phyloP scores from a whole-genome alignment of 2,888 invertebrate species.

The Pyrochroa serraticornis region DNA sequence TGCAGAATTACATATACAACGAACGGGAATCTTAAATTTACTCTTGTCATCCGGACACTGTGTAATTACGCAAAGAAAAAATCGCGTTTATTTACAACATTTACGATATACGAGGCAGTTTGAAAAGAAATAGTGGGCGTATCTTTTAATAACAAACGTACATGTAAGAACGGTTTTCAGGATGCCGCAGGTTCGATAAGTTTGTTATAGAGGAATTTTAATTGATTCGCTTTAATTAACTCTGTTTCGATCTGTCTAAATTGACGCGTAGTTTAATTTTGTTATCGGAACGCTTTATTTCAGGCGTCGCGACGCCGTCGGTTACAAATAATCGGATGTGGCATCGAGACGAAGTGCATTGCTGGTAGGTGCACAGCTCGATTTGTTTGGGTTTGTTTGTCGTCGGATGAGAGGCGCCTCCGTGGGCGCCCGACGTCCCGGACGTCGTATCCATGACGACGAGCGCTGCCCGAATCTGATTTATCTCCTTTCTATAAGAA shows the following conservation, averaged over 20 bases:
- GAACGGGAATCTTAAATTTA: conserved; percentile 16
- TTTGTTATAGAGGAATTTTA: too few relatives aligned
- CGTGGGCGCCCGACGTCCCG: conserved; percentile 27
- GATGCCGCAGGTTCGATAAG: too few relatives aligned
- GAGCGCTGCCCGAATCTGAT: conserved; percentile 19
- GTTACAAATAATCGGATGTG: too few relatives aligned
- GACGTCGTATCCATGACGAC: conserved; percentile 15
- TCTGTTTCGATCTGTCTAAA: too few relatives aligned
- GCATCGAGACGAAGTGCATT: too few relatives aligned
- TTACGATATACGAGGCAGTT: conserved; percentile 8
- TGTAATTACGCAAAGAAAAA: conserved; percentile 17
- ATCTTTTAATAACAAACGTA: conserved; percentile 1
- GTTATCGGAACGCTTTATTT: too few relatives aligned
- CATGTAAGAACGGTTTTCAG: too few relatives aligned
- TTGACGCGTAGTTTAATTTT: too few relatives aligned
- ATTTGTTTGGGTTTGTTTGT: conserved; percentile 26
- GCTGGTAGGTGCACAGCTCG: not conserved
- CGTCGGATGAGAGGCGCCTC: conserved; percentile 43
- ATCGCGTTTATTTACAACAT: conserved; percentile 11
- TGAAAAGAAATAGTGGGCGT: conserved; percentile 3
- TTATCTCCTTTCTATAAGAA: conserved; percentile 26
- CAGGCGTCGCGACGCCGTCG: too few relatives aligned
- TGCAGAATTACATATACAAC: conserved; percentile 10
- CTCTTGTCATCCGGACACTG: conserved; percentile 12
- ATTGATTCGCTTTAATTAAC: too few relatives aligned